Percentiles rank a stretch among this genome's conserved stretches.
These are phyloP conservation scores for Myrmecophaga tridactyla DNA, from an alignment of 2,113 vertebrate species.

Conservation along the genomic window DNA sequence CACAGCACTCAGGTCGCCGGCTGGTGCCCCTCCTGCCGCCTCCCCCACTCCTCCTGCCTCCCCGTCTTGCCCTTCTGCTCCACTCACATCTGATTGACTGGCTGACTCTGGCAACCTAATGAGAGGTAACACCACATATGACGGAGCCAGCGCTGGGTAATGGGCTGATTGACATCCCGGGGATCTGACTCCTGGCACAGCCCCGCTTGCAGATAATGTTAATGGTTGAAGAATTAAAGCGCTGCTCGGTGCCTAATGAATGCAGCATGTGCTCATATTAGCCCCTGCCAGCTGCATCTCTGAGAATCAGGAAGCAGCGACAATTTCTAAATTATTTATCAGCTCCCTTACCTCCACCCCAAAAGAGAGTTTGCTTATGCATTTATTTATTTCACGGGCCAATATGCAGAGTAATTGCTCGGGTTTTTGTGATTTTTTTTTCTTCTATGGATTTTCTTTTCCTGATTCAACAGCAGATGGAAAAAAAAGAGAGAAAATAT, in stretches of 20 bases:
- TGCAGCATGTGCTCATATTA: conserved; percentile 79
- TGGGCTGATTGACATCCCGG: conserved; percentile 82
- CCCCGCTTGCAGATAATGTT: conserved; percentile 77
- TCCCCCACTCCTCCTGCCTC: not conserved
- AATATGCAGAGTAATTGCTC: conserved; percentile 83
- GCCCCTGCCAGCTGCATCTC: conserved; percentile 81
- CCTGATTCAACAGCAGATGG: conserved; percentile 76
- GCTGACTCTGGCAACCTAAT: conserved; percentile 73
- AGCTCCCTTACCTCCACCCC: conserved; percentile 74
- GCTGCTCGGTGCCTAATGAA: conserved; percentile 82
- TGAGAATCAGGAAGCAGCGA: conserved; percentile 77
- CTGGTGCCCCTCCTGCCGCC: not conserved
- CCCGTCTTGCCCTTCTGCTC: conserved; percentile 19
- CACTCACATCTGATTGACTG: conserved; percentile 78
- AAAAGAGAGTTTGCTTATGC: conserved; percentile 72
- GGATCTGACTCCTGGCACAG: conserved; percentile 79
- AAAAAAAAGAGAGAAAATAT: conserved; percentile 78
- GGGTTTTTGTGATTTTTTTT: conserved; percentile 72
- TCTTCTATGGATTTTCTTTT: conserved; percentile 68
- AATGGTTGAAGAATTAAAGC: conserved; percentile 84
- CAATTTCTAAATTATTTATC: conserved; percentile 85
- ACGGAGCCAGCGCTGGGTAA: conserved; percentile 76
- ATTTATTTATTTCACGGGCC: conserved; percentile 77
- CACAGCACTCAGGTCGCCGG: not conserved
- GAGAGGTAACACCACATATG: conserved; percentile 81